Evolutionary conservation across 2,888 invertebrate species (phyloP), one percentile per base, ranked within the genome.

Genomic region (Sesamia inferens): DNA sequence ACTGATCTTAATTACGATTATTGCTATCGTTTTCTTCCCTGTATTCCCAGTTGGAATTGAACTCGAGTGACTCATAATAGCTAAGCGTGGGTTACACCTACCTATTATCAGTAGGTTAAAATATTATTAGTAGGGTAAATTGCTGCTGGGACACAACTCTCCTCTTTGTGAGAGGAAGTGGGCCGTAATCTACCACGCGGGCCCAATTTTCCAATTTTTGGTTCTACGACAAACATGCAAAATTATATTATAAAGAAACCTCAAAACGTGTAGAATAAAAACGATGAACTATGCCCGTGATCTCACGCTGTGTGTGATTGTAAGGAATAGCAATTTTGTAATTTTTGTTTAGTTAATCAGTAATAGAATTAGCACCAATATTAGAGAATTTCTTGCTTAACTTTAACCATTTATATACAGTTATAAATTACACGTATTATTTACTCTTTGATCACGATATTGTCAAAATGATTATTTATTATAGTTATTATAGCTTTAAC

Each of bases 381-480:
- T 58, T 19, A 19, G 31, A 62, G 13, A 62, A 47, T 24, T 58
- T 44, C 58, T 58, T 62, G 61, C 64, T 76, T 70, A 48, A 75
- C 58, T 71, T 70, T 39, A 76, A 39, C 67, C 67, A 74, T 71
- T 22, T 62, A 68, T 74, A 55, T 73, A 74, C 69, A 79, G 73
- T 63, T 57, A 73, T 61, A 68, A 71, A 69, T 65, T 22, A 62
- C 63, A 71, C 71, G 62, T 73, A 70, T 72, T 76, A 76, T 76
- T 73, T 51, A 74, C 77, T 84, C 76, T 83, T 81, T 79, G 59
- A 59, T 77, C 84, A 84, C 81, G 79, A 84, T 81, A 57, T 68
- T 71, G 82, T 84, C 82, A 82, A 84, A 84, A 84, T 81, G 72
- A 78, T 74, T 74, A 51, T 55, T 74, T 74, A 51, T 55, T 71